Base-by-base conservation (phyloP, 1,140 invertebrate species). In the Palaemon carinicauda region DNA sequence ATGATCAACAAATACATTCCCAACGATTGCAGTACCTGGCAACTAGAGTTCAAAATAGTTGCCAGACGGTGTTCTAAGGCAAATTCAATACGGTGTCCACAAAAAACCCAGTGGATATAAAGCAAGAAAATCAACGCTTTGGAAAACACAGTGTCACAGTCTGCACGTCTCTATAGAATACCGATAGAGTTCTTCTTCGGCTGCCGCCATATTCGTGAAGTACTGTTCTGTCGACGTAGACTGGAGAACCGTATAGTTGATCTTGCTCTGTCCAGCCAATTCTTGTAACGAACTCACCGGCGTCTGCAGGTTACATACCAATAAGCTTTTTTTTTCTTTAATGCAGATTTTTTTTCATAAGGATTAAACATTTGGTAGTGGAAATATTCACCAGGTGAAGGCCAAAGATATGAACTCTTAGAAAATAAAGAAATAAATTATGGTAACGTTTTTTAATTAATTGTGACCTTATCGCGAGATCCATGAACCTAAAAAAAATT, bases 161-260 rank as follows among this genome's bases (percentile, higher is more conserved):
- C n/a, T 33, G 3, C 41, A 14, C 21, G 12, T 24, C 3, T 17
- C 31, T 41, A 15, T 71, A n/a, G 15, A 91, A 90, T 90, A 96
- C 95, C 95, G 94, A 90, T 97, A 97, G 15, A 97, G 91, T 7
- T 95, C 96, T 87, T 97, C 96, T 91, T 97, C 96, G 9, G 96
- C 96, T 90, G 94, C 94, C 90, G 97, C 97, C 96, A 97, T 97
- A 90, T 97, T 97, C 80, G 95, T 95, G 91, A 98, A 98, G 91
- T 97, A 98, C 88, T 95, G 93, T 91, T 96, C 95, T 17, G 95
- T 94, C 12, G 94, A 94, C 0, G 96, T 97, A n/a, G 95, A 94
- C 81, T 94, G 93, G 0, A 97, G 94, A 0, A 98, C 97, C 0
- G 98, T 98, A 91, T 99, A 99, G 91, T 97, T 97, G 87, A 98